Conservation (phyloP, 1,140 invertebrate genomes). For the Alviniconcha marisindica region DNA sequence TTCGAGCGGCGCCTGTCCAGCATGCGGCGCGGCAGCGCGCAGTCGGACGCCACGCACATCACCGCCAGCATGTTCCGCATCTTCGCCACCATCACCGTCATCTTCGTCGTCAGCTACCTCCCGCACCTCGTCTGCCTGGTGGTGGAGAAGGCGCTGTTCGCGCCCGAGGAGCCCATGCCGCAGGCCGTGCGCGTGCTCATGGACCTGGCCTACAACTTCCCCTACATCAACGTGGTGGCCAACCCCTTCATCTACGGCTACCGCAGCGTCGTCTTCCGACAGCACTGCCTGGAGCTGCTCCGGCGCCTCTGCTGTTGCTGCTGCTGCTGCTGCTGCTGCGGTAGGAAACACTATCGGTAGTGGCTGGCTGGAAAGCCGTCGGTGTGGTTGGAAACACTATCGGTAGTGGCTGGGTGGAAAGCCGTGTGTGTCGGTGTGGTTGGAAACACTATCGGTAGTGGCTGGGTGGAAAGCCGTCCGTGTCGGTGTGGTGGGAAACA, state of each 20-base stretch:
- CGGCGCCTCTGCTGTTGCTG: background rate
- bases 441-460: no score
- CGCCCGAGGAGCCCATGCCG: constrained; percentile 13
- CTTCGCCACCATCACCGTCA: constrained; percentile 43
- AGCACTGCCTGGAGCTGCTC: constrained; percentile 40
- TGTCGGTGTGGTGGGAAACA: no score
- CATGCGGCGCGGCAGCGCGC: background rate
- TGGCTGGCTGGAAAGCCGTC: no score
- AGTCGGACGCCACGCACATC: constrained; percentile 14
- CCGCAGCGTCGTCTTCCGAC: constrained; percentile 42
- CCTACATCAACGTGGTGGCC: constrained; percentile 43
- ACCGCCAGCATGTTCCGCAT: constrained; percentile 43
- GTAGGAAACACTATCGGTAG: background rate
- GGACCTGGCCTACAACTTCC: constrained; percentile 49
- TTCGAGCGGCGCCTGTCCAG: background rate
- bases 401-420: no score
- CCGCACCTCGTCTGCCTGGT: constrained; percentile 47
- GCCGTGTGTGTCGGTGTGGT: no score
- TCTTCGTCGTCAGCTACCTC: constrained; percentile 50
- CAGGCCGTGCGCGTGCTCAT: constrained; percentile 9
- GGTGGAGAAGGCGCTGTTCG: constrained; percentile 7
- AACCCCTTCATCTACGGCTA: constrained; percentile 51
- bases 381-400: no score
- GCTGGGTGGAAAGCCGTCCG: no score
- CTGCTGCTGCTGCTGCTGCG: background rate